phyloP scores from a whole-genome alignment of 1,140 invertebrate species.

The Scaptomyza montana region DNA sequence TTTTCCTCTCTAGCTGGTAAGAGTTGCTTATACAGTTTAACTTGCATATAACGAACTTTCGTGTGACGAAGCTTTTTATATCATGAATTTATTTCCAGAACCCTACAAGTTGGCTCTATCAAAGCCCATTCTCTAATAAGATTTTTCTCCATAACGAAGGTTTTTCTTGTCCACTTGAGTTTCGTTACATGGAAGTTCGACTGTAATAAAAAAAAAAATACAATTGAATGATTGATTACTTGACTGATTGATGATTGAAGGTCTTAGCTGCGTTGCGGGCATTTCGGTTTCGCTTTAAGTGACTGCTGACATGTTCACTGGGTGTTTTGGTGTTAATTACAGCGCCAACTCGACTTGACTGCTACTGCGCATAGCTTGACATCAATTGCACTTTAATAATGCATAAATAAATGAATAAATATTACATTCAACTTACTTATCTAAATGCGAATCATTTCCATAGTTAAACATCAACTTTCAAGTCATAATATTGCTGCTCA shows the following conservation, averaged over 20 bases:
- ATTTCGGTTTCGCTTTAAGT: constrained; percentile 57
- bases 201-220: constrained; percentile 27
- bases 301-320: constrained; percentile 71
- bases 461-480: not conserved
- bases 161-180: no score
- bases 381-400: constrained; percentile 59
- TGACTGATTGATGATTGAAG: constrained; percentile 75
- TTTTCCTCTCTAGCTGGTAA: constrained; percentile 30
- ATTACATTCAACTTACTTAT: not conserved
- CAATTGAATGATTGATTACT: constrained; percentile 70
- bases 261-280: constrained; percentile 37
- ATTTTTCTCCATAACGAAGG: no score
- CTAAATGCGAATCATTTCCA: constrained; percentile 6
- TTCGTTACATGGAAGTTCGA: no score
- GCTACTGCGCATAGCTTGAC: constrained; percentile 18
- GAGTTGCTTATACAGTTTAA: constrained; percentile 16
- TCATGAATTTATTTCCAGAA: no score
- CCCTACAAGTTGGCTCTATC: no score
- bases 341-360: constrained; percentile 20
- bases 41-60: no score
- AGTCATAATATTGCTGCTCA: not conserved
- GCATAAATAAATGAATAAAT: constrained; percentile 48
- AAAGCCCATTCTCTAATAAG: no score
- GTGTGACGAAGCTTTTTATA: no score
- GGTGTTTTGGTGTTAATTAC: constrained; percentile 74